phyloP scores from a whole-genome alignment of 2,113 vertebrate species.

The Microcebus jonahi region DNA sequence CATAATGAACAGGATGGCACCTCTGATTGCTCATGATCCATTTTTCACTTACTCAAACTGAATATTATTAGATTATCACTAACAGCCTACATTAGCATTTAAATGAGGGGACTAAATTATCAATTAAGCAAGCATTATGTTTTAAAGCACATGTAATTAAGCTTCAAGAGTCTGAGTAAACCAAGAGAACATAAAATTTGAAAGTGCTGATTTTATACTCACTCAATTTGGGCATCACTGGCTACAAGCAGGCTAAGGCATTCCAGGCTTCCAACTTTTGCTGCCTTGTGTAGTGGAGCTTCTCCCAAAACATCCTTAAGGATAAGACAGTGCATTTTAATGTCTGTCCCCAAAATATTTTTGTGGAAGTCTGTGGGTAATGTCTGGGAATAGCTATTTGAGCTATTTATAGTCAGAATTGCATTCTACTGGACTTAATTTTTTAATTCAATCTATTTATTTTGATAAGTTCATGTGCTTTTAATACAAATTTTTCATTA shows the following conservation, averaged over 20 bases:
- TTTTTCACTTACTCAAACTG: not conserved
- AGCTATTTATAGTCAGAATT: not conserved
- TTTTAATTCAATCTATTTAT: not conserved
- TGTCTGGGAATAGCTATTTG: not conserved
- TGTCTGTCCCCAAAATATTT: not conserved
- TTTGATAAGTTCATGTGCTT: not conserved
- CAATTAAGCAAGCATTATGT: not conserved
- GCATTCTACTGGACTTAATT: not conserved
- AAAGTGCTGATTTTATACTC: conserved; percentile 73
- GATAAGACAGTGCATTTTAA: conserved; percentile 22
- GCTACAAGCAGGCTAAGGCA: conserved; percentile 88
- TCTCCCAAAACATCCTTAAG: conserved; percentile 86
- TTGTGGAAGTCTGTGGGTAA: not conserved
- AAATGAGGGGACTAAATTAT: not conserved
- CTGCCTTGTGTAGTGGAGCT: conserved; percentile 88
- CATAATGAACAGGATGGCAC: not conserved
- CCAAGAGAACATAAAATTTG: not conserved
- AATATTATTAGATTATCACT: not conserved
- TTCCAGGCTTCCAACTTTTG: conserved; percentile 86
- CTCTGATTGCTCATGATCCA: not conserved
- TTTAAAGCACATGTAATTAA: not conserved
- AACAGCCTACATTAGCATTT: not conserved
- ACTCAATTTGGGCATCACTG: conserved; percentile 85
- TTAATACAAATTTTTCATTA: conserved; percentile 39
- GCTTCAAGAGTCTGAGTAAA: not conserved